Conservation (phyloP, 2,113 vertebrate species). For the Pomatorhinus ruficollis region DNA sequence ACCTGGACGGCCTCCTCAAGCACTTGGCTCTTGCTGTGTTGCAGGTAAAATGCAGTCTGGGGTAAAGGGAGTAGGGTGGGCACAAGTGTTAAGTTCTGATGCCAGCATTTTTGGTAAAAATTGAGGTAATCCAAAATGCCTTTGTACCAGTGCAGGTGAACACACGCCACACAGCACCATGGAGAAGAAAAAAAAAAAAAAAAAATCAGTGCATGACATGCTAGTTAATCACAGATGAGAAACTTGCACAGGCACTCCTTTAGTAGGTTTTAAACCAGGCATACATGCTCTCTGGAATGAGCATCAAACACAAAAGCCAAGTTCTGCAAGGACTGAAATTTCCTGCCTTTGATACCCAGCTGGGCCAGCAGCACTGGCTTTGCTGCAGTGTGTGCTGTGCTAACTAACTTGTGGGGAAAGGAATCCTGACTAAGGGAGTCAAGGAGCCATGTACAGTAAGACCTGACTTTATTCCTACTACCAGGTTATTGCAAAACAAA, state of each 20-base stretch:
- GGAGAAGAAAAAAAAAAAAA: not conserved
- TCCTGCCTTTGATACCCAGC: not conserved
- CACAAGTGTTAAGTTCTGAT: not conserved
- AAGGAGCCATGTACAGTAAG: not conserved
- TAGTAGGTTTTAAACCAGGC: constrained; percentile 15
- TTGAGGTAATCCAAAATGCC: constrained; percentile 26
- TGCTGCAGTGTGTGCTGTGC: not conserved
- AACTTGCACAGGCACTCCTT: not conserved
- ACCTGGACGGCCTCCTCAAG: not conserved
- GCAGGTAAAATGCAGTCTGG: not conserved
- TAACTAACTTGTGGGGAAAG: not conserved
- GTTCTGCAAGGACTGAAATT: not conserved
- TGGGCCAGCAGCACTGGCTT: not conserved
- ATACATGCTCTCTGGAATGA: not conserved
- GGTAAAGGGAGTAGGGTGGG: not conserved
- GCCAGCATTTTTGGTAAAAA: not conserved
- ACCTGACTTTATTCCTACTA: not conserved
- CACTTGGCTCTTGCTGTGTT: not conserved
- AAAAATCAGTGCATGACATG: not conserved
- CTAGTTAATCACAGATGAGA: not conserved
- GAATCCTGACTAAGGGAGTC: not conserved
- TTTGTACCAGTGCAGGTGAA: constrained; percentile 4
- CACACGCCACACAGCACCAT: constrained; percentile 1
- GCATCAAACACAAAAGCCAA: not conserved
- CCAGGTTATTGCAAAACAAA: not conserved